phyloP scores from a whole-genome alignment of 23 tunicate genomes.

The Ascidia mentula region DNA sequence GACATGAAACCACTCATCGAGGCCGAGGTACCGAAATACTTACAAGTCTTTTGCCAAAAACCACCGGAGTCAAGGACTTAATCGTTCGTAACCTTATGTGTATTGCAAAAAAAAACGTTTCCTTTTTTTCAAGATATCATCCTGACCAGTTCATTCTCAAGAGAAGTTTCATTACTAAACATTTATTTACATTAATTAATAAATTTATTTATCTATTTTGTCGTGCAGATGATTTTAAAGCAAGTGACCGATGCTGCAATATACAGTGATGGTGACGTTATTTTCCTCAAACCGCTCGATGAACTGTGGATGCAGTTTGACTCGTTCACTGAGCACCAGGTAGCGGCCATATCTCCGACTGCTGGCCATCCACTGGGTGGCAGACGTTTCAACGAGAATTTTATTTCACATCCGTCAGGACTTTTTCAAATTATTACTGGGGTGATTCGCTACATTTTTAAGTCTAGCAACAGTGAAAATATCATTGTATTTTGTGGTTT shows the following conservation, averaged over 20 bases:
- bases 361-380: slow-evolving; percentile 90
- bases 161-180: slow-evolving; percentile 43
- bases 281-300: slow-evolving; percentile 88
- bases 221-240: slow-evolving; percentile 76
- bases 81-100: too few species aligned
- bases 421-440: slow-evolving; percentile 90
- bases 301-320: slow-evolving; percentile 72
- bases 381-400: slow-evolving; percentile 67
- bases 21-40: slow-evolving; percentile 79
- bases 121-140: slow-evolving; percentile 59
- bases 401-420: slow-evolving; percentile 67
- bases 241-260: slow-evolving; percentile 73
- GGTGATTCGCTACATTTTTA: slow-evolving; percentile 28
- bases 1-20: slow-evolving; percentile 82
- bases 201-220: too few species aligned
- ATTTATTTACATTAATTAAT: too few species aligned
- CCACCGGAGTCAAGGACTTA: too few species aligned
- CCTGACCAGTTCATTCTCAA: slow-evolving; percentile 63
- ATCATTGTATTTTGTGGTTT: too few species aligned
- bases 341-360: slow-evolving; percentile 93
- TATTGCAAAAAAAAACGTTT: too few species aligned
- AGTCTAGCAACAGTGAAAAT: background rate
- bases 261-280: slow-evolving; percentile 91
- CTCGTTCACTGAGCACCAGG: slow-evolving; percentile 43
- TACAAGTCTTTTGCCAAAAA: too few species aligned